phyloP scores from a whole-genome alignment of 2,888 invertebrate species.

The Apamea crenata region DNA sequence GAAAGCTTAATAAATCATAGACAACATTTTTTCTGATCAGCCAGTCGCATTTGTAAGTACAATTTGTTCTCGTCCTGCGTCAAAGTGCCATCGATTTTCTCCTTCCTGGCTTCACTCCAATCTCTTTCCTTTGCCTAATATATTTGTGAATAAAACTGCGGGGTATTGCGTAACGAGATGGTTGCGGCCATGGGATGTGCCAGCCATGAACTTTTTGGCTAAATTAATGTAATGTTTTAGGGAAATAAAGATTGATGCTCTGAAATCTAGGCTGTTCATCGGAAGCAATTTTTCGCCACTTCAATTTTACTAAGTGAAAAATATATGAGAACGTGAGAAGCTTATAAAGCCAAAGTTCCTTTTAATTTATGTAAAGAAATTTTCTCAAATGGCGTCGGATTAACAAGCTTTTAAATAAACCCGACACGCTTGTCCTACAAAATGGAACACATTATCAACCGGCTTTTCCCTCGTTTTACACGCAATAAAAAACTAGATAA shows the following conservation, averaged over 20 bases:
- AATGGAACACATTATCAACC: slow-evolving; percentile 35
- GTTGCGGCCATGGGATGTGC: slow-evolving; percentile 61
- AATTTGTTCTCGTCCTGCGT: slow-evolving; percentile 73
- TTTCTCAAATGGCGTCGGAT: neutral
- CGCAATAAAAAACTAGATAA: slow-evolving; percentile 71
- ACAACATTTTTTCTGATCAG: slow-evolving; percentile 62
- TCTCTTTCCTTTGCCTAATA: slow-evolving; percentile 83
- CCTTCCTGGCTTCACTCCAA: slow-evolving; percentile 84
- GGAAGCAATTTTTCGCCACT: slow-evolving; percentile 30
- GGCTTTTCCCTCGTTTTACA: slow-evolving; percentile 58
- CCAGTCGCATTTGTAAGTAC: slow-evolving; percentile 67
- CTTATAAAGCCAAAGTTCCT: neutral
- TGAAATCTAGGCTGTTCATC: slow-evolving; percentile 31
- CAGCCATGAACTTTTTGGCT: slow-evolving; percentile 50
- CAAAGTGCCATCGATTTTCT: slow-evolving; percentile 83
- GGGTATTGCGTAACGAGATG: slow-evolving; percentile 76
- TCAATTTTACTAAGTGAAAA: slow-evolving; percentile 17
- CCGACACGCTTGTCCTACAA: slow-evolving; percentile 24
- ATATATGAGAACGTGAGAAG: neutral
- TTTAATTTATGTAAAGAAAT: neutral
- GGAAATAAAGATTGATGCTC: slow-evolving; percentile 54
- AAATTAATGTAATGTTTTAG: slow-evolving; percentile 51
- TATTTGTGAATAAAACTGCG: slow-evolving; percentile 81
- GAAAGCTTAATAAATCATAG: slow-evolving; percentile 64
- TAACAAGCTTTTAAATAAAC: slow-evolving; percentile 33